These are phyloP conservation scores for Hirundo rustica DNA, from an alignment of 2,797 vertebrate species.

Conservation along the genomic window DNA sequence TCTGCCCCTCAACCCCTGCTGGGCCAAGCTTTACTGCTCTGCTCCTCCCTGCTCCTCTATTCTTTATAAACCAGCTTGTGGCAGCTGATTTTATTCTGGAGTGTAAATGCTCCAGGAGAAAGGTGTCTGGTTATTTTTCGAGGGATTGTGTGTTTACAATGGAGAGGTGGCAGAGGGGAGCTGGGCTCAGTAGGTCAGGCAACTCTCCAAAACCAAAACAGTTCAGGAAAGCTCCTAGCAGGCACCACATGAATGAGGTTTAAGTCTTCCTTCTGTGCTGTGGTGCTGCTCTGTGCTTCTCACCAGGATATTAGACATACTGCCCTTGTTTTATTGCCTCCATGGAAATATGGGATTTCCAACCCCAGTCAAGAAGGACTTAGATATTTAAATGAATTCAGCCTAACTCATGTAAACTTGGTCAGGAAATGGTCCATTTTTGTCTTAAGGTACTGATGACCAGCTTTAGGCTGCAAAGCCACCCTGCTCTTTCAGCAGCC, in stretches of 20 bases:
- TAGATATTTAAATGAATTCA: not conserved
- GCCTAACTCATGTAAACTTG: not conserved
- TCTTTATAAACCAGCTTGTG: not conserved
- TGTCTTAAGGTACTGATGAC: not conserved
- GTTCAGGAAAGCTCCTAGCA: not conserved
- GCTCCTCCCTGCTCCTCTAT: not conserved
- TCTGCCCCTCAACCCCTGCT: not conserved
- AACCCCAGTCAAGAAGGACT: not conserved
- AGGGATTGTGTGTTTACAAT: not conserved
- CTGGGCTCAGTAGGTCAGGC: not conserved
- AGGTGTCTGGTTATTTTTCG: not conserved
- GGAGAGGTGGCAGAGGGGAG: not conserved
- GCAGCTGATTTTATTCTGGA: not conserved
- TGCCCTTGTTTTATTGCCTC: not conserved
- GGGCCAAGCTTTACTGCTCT: not conserved
- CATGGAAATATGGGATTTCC: not conserved
- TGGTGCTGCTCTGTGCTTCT: not conserved
- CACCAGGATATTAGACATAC: not conserved
- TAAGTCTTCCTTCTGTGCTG: not conserved
- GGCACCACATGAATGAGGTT: rapidly evolving
- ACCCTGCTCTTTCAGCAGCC: not conserved
- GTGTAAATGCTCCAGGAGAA: not conserved
- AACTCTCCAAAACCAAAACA: not conserved
- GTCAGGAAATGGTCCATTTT: not conserved
- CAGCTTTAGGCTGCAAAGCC: not conserved